phyloP scores from a whole-genome alignment of 2,888 invertebrate genomes.

The Nephrotoma flavescens region DNA sequence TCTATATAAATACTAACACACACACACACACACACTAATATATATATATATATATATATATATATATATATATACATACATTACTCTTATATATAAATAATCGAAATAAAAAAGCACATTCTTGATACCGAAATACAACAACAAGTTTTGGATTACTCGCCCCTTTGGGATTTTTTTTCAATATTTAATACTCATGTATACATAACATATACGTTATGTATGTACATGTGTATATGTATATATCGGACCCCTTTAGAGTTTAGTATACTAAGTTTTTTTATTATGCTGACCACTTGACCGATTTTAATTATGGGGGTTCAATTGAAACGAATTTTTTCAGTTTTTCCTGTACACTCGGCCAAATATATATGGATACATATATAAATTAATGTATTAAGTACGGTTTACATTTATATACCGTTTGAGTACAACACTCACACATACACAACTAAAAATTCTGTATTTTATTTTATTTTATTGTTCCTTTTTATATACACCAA shows the following conservation, averaged over 20 bases:
- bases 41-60: too few relatives aligned
- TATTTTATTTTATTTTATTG: neutral
- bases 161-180: neutral
- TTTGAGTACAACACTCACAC: too few relatives aligned
- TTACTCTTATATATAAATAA: neutral
- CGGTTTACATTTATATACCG: too few relatives aligned
- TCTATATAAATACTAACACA: neutral
- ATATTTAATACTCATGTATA: neutral
- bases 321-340: too few relatives aligned
- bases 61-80: neutral
- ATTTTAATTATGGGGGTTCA: too few relatives aligned
- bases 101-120: neutral
- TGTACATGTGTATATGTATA: too few relatives aligned
- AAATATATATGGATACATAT: too few relatives aligned
- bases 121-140: neutral
- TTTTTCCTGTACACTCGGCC: too few relatives aligned
- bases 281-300: too few relatives aligned
- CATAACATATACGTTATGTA: neutral
- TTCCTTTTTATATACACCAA: neutral
- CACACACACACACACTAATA: neutral
- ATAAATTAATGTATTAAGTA: too few relatives aligned
- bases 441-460: neutral
- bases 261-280: too few relatives aligned
- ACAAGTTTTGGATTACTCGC: neutral
- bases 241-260: too few relatives aligned